phyloP scores from a whole-genome alignment of 2,888 invertebrate species.

The Agriotes lineatus region DNA sequence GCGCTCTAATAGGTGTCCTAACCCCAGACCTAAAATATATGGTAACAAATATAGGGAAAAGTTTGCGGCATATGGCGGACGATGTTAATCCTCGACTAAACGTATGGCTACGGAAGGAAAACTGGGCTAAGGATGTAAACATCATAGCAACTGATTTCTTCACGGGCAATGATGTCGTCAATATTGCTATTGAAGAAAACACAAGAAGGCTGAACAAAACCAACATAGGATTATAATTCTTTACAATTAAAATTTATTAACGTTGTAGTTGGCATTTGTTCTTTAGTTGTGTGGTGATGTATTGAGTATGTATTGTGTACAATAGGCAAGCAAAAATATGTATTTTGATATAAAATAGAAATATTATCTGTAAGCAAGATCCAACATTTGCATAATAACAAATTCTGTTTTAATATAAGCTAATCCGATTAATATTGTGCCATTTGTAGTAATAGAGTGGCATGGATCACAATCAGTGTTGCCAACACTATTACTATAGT shows the following conservation, averaged over 20 bases:
- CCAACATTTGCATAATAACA: too few relatives aligned
- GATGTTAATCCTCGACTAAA: constrained; percentile 75
- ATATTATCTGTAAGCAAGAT: too few relatives aligned
- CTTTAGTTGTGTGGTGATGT: not conserved
- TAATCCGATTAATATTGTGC: too few relatives aligned
- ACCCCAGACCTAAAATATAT: constrained; percentile 73
- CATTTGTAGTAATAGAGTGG: too few relatives aligned
- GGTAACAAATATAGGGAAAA: constrained; percentile 69
- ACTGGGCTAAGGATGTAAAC: constrained; percentile 71
- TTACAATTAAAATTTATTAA: too few relatives aligned
- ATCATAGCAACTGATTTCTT: constrained; percentile 78
- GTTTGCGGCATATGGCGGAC: constrained; percentile 72
- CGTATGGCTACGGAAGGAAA: constrained; percentile 71
- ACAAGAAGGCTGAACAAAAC: constrained; percentile 3
- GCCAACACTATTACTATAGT: too few relatives aligned
- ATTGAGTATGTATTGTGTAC: not conserved
- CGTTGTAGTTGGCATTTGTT: not conserved
- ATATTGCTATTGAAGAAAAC: constrained; percentile 68
- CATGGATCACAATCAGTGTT: too few relatives aligned
- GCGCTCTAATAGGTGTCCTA: constrained; percentile 76
- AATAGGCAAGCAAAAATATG: too few relatives aligned
- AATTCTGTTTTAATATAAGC: too few relatives aligned
- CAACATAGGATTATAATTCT: too few relatives aligned
- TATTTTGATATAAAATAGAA: too few relatives aligned
- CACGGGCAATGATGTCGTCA: constrained; percentile 74